Evolutionary conservation across 2,888 invertebrate species (phyloP).

Genomic region (Dione vanillae): DNA sequence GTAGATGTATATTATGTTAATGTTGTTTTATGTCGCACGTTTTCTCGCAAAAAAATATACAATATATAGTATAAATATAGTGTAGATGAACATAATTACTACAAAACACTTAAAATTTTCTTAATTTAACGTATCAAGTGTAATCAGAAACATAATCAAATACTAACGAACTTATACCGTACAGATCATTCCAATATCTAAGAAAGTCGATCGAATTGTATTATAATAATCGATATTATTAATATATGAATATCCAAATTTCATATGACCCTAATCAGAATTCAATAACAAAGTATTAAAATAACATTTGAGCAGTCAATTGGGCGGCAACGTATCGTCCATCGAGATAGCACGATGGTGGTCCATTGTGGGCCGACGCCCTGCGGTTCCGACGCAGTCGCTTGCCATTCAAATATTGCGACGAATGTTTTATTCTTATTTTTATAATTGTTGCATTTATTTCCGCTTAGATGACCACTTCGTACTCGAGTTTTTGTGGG

Average conservation of each 20-base stretch:
- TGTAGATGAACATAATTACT: too few species aligned
- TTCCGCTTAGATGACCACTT: constrained; percentile 74
- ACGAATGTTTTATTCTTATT: constrained; percentile 74
- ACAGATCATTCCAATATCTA: too few species aligned
- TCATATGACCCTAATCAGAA: constrained; percentile 47
- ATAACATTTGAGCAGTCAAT: constrained; percentile 82
- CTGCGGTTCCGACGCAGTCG: constrained; percentile 57
- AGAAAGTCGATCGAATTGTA: too few species aligned
- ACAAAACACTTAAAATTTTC: background rate
- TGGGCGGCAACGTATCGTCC: constrained; percentile 81
- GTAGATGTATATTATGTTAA: too few species aligned
- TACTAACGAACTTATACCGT: background rate
- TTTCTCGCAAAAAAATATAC: too few species aligned
- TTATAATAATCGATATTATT: background rate
- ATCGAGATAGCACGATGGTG: constrained; percentile 82
- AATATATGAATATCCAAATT: constrained; percentile 36
- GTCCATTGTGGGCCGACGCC: constrained; percentile 80
- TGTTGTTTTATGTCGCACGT: too few species aligned
- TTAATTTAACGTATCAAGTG: background rate
- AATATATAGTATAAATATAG: too few species aligned
- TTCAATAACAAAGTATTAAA: constrained; percentile 70
- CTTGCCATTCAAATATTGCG: constrained; percentile 66
- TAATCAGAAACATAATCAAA: background rate
- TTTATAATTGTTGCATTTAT: constrained; percentile 75
- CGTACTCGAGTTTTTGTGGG: constrained; percentile 69